These are phyloP conservation scores for Dryobotodes eremita DNA, from an alignment of 2,888 invertebrate species.

Conservation along the genomic window DNA sequence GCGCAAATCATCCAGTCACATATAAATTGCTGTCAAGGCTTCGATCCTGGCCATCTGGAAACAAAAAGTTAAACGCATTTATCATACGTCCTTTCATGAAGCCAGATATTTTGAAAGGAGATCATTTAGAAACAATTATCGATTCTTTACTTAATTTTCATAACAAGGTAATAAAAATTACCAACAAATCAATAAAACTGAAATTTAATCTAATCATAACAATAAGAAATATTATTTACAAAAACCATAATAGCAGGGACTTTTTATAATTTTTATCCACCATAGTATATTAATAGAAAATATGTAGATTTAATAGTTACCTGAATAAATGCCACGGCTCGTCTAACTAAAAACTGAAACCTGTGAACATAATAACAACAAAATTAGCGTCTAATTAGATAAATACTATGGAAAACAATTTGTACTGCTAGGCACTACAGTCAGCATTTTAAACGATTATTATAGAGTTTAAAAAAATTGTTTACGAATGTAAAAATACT, in stretches of 20 bases:
- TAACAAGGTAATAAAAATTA: background rate
- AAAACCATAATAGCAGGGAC: background rate
- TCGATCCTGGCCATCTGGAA: conserved; percentile 54
- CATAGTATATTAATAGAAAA: background rate
- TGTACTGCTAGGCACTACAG: conserved; percentile 17
- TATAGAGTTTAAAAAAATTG: background rate
- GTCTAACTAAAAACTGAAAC: conserved; percentile 87
- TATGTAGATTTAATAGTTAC: conserved; percentile 68
- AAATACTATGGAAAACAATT: background rate
- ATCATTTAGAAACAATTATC: background rate
- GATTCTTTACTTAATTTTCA: background rate
- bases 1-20: conserved; percentile 32
- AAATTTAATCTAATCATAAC: background rate
- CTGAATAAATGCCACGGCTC: conserved; percentile 68
- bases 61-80: conserved; percentile 28
- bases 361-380: conserved; percentile 81
- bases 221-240: conserved; percentile 5
- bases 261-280: too few relatives aligned
- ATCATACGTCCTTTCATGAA: background rate
- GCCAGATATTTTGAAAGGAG: background rate
- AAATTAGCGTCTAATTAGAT: conserved; percentile 61
- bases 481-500: background rate
- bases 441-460: conserved; percentile 7
- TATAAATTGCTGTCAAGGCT: conserved; percentile 39
- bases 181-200: background rate